phyloP scores from a whole-genome alignment of 2,113 vertebrate species.

The Xiphias gladius region DNA sequence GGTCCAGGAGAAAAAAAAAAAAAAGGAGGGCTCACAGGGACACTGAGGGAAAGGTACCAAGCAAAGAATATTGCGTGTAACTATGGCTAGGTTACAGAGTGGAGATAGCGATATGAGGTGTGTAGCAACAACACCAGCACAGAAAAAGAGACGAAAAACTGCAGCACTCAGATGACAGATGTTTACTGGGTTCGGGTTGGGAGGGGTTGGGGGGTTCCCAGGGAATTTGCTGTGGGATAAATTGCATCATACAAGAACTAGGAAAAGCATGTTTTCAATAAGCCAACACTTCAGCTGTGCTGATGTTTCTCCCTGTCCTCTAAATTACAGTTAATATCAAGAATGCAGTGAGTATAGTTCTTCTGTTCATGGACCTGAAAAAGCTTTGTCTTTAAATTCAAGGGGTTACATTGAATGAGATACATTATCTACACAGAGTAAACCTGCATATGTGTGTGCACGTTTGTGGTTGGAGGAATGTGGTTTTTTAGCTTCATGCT shows the following conservation, averaged over 20 bases:
- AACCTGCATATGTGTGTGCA: not conserved
- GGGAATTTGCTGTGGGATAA: not conserved
- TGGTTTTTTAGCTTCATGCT: not conserved
- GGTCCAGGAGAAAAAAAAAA: slow-evolving; percentile 41
- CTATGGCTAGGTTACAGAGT: slow-evolving; percentile 18
- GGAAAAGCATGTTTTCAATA: slow-evolving; percentile 18
- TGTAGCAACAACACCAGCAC: slow-evolving; percentile 10
- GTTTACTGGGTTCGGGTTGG: not conserved
- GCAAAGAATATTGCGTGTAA: slow-evolving; percentile 16
- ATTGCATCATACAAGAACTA: not conserved
- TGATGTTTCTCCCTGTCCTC: not conserved
- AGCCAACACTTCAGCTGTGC: not conserved
- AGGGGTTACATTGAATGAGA: not conserved
- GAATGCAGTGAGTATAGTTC: not conserved
- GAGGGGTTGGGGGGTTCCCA: not conserved
- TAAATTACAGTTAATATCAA: not conserved
- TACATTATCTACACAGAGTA: not conserved
- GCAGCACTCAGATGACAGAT: not conserved
- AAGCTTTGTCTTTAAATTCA: not conserved
- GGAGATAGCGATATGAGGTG: slow-evolving; percentile 31
- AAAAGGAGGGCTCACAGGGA: slow-evolving; percentile 30
- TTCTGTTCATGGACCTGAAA: not conserved
- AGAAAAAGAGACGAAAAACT: slow-evolving; percentile 5
- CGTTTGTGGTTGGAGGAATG: not conserved
- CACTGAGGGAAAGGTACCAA: slow-evolving; percentile 13